Base-by-base conservation (phyloP, 2,797 vertebrate species). In the Lagorchestes hirsutus region DNA sequence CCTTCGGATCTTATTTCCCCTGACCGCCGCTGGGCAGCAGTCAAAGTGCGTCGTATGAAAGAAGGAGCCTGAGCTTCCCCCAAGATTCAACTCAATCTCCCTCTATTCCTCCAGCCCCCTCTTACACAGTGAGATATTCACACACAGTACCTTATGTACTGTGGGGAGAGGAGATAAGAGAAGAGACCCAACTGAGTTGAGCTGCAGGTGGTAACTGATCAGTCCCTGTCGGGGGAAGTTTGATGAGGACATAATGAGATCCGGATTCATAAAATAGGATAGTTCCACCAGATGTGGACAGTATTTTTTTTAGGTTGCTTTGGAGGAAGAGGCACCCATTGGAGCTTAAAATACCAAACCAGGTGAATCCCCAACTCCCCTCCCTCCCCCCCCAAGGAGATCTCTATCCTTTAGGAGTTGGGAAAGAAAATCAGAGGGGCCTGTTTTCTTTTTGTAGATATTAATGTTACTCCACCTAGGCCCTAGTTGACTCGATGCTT, bases 21-120 rank as follows among this genome's bases (percentile, higher is more conserved):
- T 92, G 96, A 90, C 95, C 97, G 94, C 97, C 97, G 90, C 97
- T 97, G 98, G 98, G 98, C 98, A 98, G 98, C 97, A 98, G 97
- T 96, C 97, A 97, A 97, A 98, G 96, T 95, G 96, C 97, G 97
- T 97, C 94, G 18, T 11, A 11, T 27, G 40, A 91, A 2, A 34
- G 18, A 24, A 0, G 16, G 28, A 54, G 1, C 28, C 29, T 87
- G 18, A 50, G 27, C 52, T 13, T 57, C 52, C 2, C 14, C n/a
- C 34, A 50, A 62, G 0, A 2, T 24, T 54, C 29, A n/a, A 46
- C 58, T 74, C n/a, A n/a, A 22, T 22, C 28, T 50, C 9, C 8
- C 52, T 57, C 1, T 10, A 13, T 27, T 18, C 13, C 0, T 34
- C 46, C 12, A 11, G 4, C 5, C 8, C 3, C 10, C 27, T 3